Percentiles rank a stretch among this genome's conserved stretches.
Evolutionary conservation across 2,797 vertebrate species (phyloP).

Genomic region (Poecilia gillii): DNA sequence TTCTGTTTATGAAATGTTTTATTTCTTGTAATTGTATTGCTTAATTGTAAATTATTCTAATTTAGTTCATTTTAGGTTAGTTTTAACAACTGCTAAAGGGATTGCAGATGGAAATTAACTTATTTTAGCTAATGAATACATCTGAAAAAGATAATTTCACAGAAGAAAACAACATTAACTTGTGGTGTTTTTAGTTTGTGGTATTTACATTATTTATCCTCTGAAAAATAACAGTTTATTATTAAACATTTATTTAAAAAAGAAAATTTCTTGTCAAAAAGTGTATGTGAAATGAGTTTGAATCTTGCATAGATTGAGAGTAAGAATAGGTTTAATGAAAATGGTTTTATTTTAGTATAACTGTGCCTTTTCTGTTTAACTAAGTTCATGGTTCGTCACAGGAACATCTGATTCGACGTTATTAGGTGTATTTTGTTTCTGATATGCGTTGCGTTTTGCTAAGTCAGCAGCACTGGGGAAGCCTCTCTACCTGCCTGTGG

Average conservation of each 20-base stretch:
- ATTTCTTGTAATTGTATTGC: too few species aligned
- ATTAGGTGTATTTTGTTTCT: background rate
- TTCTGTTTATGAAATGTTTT: background rate
- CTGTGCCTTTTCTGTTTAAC: background rate
- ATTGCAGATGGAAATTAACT: too few species aligned
- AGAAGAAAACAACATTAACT: background rate
- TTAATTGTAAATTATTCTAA: too few species aligned
- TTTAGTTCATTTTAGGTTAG: too few species aligned
- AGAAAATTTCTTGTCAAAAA: background rate
- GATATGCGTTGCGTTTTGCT: background rate
- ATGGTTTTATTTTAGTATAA: background rate
- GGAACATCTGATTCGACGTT: background rate
- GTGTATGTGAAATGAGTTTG: background rate
- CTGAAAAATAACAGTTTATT: background rate
- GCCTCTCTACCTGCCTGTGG: background rate
- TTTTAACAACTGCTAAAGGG: too few species aligned
- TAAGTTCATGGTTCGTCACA: background rate
- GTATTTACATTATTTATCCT: background rate
- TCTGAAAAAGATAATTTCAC: too few species aligned
- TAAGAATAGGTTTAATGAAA: background rate
- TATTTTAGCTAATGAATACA: too few species aligned
- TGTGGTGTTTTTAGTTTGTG: background rate
- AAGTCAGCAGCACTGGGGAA: background rate
- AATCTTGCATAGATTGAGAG: background rate
- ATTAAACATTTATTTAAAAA: background rate